Base-by-base conservation (phyloP, 2,113 vertebrate genomes). In the Leptodactylus fuscus region DNA sequence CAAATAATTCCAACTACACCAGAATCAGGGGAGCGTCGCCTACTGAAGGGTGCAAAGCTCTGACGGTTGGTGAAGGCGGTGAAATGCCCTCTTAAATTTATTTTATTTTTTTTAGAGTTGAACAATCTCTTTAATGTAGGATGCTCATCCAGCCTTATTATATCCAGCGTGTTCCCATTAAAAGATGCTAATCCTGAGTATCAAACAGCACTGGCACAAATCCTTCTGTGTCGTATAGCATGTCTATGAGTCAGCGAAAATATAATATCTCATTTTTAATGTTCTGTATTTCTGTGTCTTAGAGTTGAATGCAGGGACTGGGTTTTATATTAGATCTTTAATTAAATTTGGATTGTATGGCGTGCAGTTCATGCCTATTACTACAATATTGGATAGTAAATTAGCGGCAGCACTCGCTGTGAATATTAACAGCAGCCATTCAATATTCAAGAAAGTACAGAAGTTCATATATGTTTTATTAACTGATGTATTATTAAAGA, bases 391-490 rank as follows among this genome's bases (percentile, higher is more conserved):
- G 65, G 46, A 71, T 82, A 46, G 20, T 82, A 41, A 53, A 51
- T 53, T 53, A 53, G 48, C 49, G 69, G 67, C 48, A 20, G 24
- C 38, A 36, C 67, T 82, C 6, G 49, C 67, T 36, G 81, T 24
- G 49, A 82, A 73, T 82, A 82, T 70, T 73, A 82, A 73, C 67
- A 60, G 53, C 76, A 60, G 53, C 20, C 48, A 49, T 71, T 82
- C 67, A 73, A 49, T 82, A 82, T 71, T 73, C 81, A 51, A 51
- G 48, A 73, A 71, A 69, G 22, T 73, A 82, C 81, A 71, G 67
- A 55, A 36, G 48, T 34, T 82, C 46, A 82, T 82, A 53, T 69
- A 82, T 82, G 69, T 82, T 82, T 82, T 82, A 82, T 82, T 71
- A 82, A 41, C 65, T 55, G 22, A 73, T 82, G 29, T 27, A 82